These are phyloP conservation scores for Nemotelus pantherinus DNA, from an alignment of 2,888 invertebrate genomes.

Conservation along the genomic window DNA sequence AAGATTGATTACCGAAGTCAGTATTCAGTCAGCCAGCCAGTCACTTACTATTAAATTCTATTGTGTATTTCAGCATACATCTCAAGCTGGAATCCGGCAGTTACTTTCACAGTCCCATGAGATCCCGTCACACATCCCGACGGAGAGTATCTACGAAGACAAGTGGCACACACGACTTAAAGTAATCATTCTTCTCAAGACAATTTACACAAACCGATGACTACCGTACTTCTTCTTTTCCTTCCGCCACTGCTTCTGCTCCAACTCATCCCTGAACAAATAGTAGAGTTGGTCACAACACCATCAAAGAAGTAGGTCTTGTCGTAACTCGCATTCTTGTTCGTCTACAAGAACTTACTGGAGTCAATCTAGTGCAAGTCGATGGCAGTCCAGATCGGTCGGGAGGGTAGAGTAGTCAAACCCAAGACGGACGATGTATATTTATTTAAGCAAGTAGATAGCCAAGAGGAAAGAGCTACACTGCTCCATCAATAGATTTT, in stretches of 20 bases:
- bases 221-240: conserved; percentile 28
- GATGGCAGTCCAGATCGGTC: background rate
- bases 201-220: conserved; percentile 44
- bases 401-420: conserved; percentile 4
- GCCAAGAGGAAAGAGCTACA: conserved; percentile 3
- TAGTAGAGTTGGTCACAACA: conserved; percentile 27
- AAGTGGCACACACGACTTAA: conserved; percentile 39
- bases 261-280: background rate
- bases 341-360: background rate
- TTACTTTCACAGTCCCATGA: conserved; percentile 36
- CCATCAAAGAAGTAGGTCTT: conserved; percentile 31
- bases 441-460: background rate
- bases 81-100: conserved; percentile 32
- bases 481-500: background rate
- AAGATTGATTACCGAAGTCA: conserved; percentile 42
- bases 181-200: conserved; percentile 44
- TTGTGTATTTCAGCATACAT: conserved; percentile 41
- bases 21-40: conserved; percentile 31
- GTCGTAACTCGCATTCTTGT: background rate
- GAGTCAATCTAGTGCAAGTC: too few relatives aligned
- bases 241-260: background rate
- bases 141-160: conserved; percentile 16
- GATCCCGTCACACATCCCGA: background rate
- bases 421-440: conserved; percentile 14
- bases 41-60: conserved; percentile 43